Evolutionary conservation across 2,113 vertebrate species (phyloP).

Genomic region (Sceloporus tristichus): DNA sequence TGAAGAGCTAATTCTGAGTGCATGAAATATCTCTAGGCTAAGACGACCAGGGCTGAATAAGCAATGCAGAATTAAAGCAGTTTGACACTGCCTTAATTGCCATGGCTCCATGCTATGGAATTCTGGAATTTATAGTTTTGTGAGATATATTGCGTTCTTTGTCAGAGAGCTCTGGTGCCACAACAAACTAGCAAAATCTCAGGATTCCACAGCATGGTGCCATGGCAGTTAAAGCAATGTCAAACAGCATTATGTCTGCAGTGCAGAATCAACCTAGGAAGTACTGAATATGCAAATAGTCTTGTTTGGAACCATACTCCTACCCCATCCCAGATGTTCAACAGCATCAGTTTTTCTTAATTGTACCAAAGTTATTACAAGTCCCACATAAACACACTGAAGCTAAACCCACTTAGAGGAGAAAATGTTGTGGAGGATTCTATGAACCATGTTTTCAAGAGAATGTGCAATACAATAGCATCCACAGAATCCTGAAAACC

Average conservation of each 20-base stretch:
- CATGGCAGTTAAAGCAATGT: too few relatives aligned
- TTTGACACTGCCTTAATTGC: too few relatives aligned
- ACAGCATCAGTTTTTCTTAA: background rate
- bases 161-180: too few relatives aligned
- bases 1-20: background rate
- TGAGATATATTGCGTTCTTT: too few relatives aligned
- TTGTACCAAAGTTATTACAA: background rate
- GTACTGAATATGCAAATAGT: background rate
- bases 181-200: too few relatives aligned
- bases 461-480: background rate
- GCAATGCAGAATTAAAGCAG: too few relatives aligned
- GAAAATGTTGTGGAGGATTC: background rate
- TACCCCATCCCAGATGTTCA: background rate
- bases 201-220: too few relatives aligned
- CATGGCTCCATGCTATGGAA: too few relatives aligned
- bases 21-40: background rate
- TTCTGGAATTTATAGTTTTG: too few relatives aligned
- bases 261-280: accelerated
- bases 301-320: background rate
- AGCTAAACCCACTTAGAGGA: background rate
- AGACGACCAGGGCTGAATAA: background rate
- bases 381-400: background rate
- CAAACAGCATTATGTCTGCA: too few relatives aligned
- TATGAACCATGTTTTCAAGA: background rate
- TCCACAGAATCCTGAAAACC: background rate